Evolutionary conservation across 2,797 vertebrate species (phyloP).

Genomic region (Dermochelys coriacea): DNA sequence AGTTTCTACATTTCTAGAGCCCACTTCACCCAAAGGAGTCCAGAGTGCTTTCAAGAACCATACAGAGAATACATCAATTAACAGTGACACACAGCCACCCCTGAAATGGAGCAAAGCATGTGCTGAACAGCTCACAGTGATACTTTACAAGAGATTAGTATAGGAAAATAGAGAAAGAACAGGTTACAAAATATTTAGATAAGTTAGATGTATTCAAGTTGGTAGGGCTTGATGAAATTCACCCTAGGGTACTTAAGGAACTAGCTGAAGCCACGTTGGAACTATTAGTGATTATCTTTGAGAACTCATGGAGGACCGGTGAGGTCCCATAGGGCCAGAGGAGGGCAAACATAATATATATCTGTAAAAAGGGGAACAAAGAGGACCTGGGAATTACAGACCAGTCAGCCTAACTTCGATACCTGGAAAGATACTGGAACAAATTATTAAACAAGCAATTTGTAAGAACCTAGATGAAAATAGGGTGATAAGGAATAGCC

Average conservation of each 20-base stretch:
- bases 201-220: neutral
- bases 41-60: neutral
- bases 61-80: neutral
- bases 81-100: fast-evolving
- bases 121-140: neutral
- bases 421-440: neutral
- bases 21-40: conserved; percentile 5
- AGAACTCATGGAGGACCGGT: neutral
- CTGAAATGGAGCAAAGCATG: fast-evolving
- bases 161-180: neutral
- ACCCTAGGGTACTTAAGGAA: neutral
- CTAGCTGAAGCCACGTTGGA: neutral
- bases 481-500: neutral
- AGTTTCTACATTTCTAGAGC: neutral
- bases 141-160: neutral
- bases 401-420: neutral
- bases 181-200: neutral
- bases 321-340: neutral
- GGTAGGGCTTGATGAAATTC: neutral
- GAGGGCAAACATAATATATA: neutral
- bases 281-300: neutral
- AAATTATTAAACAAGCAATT: neutral
- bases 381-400: neutral
- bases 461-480: neutral
- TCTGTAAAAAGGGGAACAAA: neutral